Evolutionary conservation across 2,888 invertebrate genomes (phyloP).

Genomic region (Cephus nigrinus): DNA sequence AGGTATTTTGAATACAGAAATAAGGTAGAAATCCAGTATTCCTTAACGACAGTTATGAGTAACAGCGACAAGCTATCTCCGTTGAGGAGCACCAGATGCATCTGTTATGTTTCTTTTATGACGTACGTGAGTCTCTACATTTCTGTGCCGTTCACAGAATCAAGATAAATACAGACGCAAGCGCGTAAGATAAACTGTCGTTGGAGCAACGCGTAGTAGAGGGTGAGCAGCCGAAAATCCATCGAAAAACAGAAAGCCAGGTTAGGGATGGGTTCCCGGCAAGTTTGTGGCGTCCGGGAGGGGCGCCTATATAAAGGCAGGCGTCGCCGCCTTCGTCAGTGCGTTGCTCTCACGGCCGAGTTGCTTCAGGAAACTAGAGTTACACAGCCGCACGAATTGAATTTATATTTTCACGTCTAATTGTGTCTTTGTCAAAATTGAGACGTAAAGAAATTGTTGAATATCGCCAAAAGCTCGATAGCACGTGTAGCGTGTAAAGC

Average conservation of each 20-base stretch:
- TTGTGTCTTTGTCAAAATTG: neutral
- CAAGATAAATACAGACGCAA: neutral
- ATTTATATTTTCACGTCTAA: neutral
- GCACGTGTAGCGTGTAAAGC: neutral
- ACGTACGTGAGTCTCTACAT: neutral
- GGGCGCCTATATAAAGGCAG: slow-evolving; percentile 22
- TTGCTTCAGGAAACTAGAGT: neutral
- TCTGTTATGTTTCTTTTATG: neutral
- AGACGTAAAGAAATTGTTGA: neutral
- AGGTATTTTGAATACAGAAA: neutral
- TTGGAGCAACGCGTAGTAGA: neutral
- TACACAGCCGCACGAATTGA: neutral
- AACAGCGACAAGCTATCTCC: neutral
- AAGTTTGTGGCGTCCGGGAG: slow-evolving; percentile 11
- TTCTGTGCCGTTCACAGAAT: neutral
- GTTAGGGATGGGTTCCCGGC: slow-evolving; percentile 10
- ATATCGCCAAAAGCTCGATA: neutral
- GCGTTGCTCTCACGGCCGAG: slow-evolving; percentile 10
- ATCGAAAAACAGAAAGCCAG: slow-evolving; percentile 6
- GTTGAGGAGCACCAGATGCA: neutral
- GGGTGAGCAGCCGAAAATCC: neutral
- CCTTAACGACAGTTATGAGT: neutral
- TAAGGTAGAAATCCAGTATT: neutral
- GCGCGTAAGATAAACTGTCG: neutral
- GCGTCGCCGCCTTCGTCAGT: slow-evolving; percentile 11